Evolutionary conservation across 2,888 invertebrate genomes (phyloP), one percentile per base, ranked within the genome.

Genomic region (Nymphalis c-album): DNA sequence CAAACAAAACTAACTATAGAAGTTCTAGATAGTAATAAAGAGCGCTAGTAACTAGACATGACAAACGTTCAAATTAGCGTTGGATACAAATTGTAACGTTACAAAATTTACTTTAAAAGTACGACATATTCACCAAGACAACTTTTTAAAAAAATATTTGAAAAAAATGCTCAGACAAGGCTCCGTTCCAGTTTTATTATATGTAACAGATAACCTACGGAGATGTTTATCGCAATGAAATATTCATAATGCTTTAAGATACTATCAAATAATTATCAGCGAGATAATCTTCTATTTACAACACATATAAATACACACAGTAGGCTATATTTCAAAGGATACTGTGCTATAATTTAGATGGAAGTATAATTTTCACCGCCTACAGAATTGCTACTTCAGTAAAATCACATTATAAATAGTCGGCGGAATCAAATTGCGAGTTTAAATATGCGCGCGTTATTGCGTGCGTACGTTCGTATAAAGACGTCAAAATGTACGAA

Each of bases 371-470:
- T 85, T 85, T 81, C 79, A 79, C 81, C 74, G 81, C 63, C 78
- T 74, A 74, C 78, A 74, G 72, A 80, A 73, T 73, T 71, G 87
- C 91, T 91, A 84, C 91, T 85, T 90, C 91, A 90, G 90, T 87
- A 87, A 84, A 83, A 83, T 84, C 81, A 78, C 84, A 82, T 81
- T 80, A 83, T 88, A 89, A 90, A 90, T 87, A 79, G 81, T 77
- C 75, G 74, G 73, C 31, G 73, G 74, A 85, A 87, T 90, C 90
- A 82, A 82, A 87, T 91, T 86, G 89, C 79, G 73, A 74, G 78
- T 78, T 88, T 88, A 87, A 89, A 87, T 90, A 89, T 90, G 89
- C 85, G 85, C 90, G 88, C 90, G 88, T 85, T 89, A 90, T 86
- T 88, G 85, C 85, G 83, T 84, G 83, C 83, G 80, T 83, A 79